Percentiles rank a stretch among this genome's conserved stretches.
phyloP scores from a whole-genome alignment of 2,888 invertebrate species.

The Dione juno region DNA sequence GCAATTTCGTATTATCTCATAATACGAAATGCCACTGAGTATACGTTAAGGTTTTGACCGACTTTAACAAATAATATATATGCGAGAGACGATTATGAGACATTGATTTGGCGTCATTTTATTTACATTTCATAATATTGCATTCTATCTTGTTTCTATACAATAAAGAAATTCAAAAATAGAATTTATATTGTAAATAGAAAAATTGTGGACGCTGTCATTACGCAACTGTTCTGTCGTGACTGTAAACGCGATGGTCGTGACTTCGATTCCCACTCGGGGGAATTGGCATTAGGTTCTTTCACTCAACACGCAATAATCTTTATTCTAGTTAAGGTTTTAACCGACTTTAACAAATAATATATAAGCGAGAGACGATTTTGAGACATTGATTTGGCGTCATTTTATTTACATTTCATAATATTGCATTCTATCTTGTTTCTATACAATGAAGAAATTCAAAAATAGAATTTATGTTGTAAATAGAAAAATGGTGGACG shows the following conservation, averaged over 20 bases:
- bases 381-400: not conserved
- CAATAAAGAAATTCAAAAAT: not conserved
- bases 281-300: not conserved
- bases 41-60: not conserved
- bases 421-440: too few relatives aligned
- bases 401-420: not conserved
- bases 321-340: not conserved
- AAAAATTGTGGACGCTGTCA: too few relatives aligned
- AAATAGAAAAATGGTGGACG: too few relatives aligned
- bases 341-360: not conserved
- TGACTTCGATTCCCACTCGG: not conserved
- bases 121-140: too few relatives aligned
- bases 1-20: too few relatives aligned
- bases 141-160: too few relatives aligned
- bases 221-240: too few relatives aligned
- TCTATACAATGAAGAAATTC: not conserved
- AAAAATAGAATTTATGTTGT: not conserved
- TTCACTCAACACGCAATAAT: not conserved
- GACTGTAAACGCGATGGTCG: not conserved
- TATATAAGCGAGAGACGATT: not conserved
- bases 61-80: not conserved
- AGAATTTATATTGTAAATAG: too few relatives aligned
- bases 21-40: slow-evolving; percentile 23
- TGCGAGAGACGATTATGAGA: not conserved
- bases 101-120: not conserved